phyloP scores from a whole-genome alignment of 2,113 vertebrate species.

The Physeter macrocephalus region DNA sequence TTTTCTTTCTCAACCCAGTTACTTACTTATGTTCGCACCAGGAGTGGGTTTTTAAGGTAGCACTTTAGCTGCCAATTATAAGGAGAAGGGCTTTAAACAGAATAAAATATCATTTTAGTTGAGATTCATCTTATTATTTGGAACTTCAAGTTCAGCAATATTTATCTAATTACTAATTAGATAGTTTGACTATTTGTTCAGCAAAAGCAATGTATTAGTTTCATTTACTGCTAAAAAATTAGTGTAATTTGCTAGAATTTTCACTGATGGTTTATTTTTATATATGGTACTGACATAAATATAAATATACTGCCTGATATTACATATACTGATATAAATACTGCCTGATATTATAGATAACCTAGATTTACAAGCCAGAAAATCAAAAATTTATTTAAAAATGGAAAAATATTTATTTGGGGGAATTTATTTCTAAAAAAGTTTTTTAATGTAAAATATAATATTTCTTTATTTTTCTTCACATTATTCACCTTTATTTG shows the following conservation, averaged over 20 bases:
- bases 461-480: not conserved
- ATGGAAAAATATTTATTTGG: not conserved
- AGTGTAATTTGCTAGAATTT: not conserved
- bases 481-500: not conserved
- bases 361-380: not conserved
- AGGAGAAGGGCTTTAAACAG: not conserved
- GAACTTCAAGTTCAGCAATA: not conserved
- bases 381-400: not conserved
- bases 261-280: not conserved
- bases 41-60: not conserved
- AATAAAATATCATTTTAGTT: not conserved
- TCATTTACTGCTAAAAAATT: not conserved
- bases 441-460: not conserved
- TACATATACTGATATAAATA: not conserved
- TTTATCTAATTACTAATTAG: not conserved
- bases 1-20: not conserved
- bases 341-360: not conserved
- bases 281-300: not conserved
- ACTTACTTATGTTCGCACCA: not conserved
- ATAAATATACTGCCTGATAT: not conserved
- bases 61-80: not conserved
- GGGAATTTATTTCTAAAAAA: not conserved
- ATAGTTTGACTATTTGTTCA: not conserved
- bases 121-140: not conserved
- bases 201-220: not conserved